Evolutionary conservation across 2,113 vertebrate species (phyloP).

Genomic region (Mus pahari): DNA sequence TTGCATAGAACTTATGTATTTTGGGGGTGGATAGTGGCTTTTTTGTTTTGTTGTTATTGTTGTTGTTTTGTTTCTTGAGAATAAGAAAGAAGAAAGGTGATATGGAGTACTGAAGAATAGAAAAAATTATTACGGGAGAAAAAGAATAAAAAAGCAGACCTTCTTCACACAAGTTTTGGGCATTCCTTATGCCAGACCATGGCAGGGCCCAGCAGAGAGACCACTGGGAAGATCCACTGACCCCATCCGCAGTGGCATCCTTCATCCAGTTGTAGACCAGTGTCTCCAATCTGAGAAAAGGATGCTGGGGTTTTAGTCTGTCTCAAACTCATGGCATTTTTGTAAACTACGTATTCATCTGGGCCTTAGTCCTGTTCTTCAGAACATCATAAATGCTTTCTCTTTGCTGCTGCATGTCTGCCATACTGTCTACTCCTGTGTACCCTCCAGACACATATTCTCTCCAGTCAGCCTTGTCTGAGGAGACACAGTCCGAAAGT

Average conservation of each 20-base stretch:
- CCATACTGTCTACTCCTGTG: not conserved
- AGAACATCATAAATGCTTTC: not conserved
- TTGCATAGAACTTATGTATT: not conserved
- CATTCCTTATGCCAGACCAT: not conserved
- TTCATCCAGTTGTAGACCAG: not conserved
- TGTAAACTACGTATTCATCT: not conserved
- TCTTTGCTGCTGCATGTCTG: not conserved
- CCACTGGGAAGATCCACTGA: not conserved
- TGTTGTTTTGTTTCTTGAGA: not conserved
- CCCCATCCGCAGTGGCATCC: not conserved
- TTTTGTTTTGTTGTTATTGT: not conserved
- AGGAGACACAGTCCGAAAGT: not conserved
- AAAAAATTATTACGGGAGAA: not conserved
- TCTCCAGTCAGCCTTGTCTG: constrained; percentile 19
- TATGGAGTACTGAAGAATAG: not conserved
- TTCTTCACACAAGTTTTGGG: not conserved
- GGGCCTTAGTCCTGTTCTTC: not conserved
- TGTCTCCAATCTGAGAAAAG: not conserved
- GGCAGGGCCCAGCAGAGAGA: not conserved
- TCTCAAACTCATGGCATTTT: not conserved
- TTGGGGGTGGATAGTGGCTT: not conserved
- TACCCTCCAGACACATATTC: not conserved
- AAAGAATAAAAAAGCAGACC: not conserved
- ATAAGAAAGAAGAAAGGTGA: not conserved
- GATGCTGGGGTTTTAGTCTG: not conserved